These are phyloP conservation scores for Lasius platythorax DNA, from an alignment of 2,888 invertebrate species.

Conservation along the genomic window DNA sequence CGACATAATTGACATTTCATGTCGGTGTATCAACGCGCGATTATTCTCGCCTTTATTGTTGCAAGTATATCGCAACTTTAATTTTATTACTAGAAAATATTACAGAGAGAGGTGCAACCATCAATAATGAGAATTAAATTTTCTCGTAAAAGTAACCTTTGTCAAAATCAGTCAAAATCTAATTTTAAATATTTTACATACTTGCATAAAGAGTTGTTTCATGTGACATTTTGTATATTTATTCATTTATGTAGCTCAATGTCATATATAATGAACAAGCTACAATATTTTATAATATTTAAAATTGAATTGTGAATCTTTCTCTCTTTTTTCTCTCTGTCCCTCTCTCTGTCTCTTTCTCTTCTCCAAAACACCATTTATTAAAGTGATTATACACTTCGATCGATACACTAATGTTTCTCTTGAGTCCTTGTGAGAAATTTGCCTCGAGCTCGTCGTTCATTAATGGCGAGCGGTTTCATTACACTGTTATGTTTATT, in stretches of 20 bases:
- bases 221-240: neutral
- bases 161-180: neutral
- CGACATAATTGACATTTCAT: constrained; percentile 47
- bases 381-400: neutral
- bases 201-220: neutral
- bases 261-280: neutral
- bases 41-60: constrained; percentile 1
- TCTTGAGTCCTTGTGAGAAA: neutral
- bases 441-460: neutral
- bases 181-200: neutral
- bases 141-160: neutral
- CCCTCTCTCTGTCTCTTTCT: neutral
- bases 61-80: neutral
- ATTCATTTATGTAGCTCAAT: neutral
- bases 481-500: constrained; percentile 47
- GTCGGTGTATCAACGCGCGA: constrained; percentile 13
- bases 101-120: neutral
- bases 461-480: constrained; percentile 25
- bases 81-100: constrained; percentile 16
- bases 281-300: neutral
- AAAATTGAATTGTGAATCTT: neutral
- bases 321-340: neutral
- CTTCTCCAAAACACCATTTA: neutral
- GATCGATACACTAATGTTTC: constrained; percentile 1
- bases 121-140: neutral